These are phyloP conservation scores for Amblyopsis rosae DNA, from an alignment of 2,113 vertebrate species.

Conservation along the genomic window DNA sequence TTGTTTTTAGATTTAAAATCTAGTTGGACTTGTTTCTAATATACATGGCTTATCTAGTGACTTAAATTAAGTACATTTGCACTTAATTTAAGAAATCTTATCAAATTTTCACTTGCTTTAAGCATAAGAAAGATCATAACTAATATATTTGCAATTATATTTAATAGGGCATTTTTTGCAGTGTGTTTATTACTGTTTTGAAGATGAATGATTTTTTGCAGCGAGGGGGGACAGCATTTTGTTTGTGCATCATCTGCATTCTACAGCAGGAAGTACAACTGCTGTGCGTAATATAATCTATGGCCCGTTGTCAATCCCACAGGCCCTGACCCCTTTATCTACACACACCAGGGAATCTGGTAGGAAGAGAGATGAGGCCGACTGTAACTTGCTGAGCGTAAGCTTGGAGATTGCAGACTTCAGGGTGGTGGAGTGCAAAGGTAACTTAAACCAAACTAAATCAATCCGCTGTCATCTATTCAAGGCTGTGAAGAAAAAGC, in stretches of 20 bases:
- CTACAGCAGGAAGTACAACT: slow-evolving; percentile 9
- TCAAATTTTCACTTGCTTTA: too few species aligned
- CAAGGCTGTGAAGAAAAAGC: too few species aligned
- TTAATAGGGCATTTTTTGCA: too few species aligned
- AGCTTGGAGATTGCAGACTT: slow-evolving; percentile 8
- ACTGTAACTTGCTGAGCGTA: slow-evolving; percentile 39
- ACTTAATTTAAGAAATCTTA: too few species aligned
- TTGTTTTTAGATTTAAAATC: too few species aligned
- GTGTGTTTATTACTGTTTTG: slow-evolving; percentile 9
- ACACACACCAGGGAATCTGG: slow-evolving; percentile 43
- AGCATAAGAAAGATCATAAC: too few species aligned
- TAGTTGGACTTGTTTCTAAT: too few species aligned
- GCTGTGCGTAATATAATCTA: neutral
- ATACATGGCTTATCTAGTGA: too few species aligned
- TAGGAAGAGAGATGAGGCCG: slow-evolving; percentile 33
- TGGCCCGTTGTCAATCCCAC: slow-evolving; percentile 26
- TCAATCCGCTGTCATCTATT: too few species aligned
- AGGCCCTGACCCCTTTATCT: slow-evolving; percentile 50
- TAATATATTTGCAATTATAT: too few species aligned
- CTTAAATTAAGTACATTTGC: too few species aligned
- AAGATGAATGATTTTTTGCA: slow-evolving; percentile 37
- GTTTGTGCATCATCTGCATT: slow-evolving; percentile 49
- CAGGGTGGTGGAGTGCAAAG: slow-evolving; percentile 12
- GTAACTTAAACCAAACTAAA: too few species aligned
- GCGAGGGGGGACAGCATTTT: slow-evolving; percentile 6